Percentiles rank a stretch among this genome's conserved stretches.
Evolutionary conservation across 1,140 invertebrate species (phyloP).

Genomic region (Adelges cooleyi): DNA sequence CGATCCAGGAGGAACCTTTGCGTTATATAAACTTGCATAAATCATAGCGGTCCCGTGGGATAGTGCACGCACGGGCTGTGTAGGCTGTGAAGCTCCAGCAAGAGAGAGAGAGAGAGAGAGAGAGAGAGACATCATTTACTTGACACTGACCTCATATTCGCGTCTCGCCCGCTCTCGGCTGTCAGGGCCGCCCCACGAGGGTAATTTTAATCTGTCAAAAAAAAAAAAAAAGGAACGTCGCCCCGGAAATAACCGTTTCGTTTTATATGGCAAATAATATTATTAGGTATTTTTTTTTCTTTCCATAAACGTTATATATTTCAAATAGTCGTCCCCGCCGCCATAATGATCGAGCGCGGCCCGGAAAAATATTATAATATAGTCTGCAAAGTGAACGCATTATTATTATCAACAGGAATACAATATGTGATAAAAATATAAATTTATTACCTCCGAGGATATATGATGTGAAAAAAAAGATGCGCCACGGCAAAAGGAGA

Average conservation of each 20-base stretch:
- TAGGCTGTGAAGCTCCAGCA: not conserved
- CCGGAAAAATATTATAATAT: not conserved
- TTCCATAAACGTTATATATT: too few relatives aligned
- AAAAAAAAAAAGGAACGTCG: not conserved
- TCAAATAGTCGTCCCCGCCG: too few relatives aligned
- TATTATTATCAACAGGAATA: not conserved
- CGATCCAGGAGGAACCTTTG: conserved; percentile 2
- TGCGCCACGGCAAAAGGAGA: not conserved
- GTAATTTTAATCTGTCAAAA: conserved; percentile 28
- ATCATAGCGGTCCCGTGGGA: conserved; percentile 18
- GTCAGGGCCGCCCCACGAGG: conserved; percentile 24
- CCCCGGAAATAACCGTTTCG: too few relatives aligned
- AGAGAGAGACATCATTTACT: conserved; percentile 22
- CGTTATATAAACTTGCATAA: conserved; percentile 23
- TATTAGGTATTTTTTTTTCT: too few relatives aligned
- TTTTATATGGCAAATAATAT: too few relatives aligned
- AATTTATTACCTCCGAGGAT: conserved; percentile 12
- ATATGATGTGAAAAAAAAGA: not conserved
- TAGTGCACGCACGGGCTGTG: not conserved
- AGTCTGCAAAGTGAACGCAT: too few relatives aligned
- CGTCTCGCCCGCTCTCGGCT: not conserved
- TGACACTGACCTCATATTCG: conserved; percentile 26
- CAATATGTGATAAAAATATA: not conserved
- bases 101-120: not conserved
- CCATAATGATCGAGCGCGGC: too few relatives aligned